phyloP scores from a whole-genome alignment of 2,797 vertebrate species.

The Neosilurus hyrtlii region DNA sequence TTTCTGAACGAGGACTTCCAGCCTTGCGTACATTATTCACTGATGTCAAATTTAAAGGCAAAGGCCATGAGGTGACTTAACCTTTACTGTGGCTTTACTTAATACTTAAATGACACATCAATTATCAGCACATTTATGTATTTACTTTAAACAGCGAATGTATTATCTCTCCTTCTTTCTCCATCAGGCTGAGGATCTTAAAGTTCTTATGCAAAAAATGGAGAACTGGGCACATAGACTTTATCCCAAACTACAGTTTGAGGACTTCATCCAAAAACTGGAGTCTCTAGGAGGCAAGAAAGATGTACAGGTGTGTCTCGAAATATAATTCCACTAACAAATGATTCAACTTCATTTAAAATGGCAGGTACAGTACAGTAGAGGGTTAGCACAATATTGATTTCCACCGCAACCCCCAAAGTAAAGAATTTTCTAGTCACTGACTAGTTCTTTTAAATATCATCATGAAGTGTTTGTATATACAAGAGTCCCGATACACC shows the following conservation, averaged over 20 bases:
- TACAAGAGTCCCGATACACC: not conserved
- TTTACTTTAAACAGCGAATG: not conserved
- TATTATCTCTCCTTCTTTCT: not conserved
- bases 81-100: not conserved
- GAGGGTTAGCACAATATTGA: not conserved
- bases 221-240: constrained; percentile 97
- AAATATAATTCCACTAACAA: not conserved
- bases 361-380: not conserved
- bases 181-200: constrained; percentile 82
- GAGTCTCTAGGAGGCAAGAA: constrained; percentile 88
- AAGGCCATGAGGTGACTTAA: constrained; percentile 87
- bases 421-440: not conserved
- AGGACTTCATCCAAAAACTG: constrained; percentile 87
- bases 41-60: constrained; percentile 83
- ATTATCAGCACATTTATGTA: not conserved
- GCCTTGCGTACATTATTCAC: constrained; percentile 86
- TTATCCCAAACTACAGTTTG: constrained; percentile 91
- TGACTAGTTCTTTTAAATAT: not conserved
- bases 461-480: not conserved
- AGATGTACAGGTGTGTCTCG: constrained; percentile 85
- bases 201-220: constrained; percentile 83
- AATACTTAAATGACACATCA: too few relatives aligned
- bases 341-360: not conserved
- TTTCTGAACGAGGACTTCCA: constrained; percentile 89
- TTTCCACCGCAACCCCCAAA: not conserved